Evolutionary conservation across 2,888 invertebrate genomes (phyloP), one percentile per base, ranked within the genome.

Genomic region (Perizoma flavofasciatum): DNA sequence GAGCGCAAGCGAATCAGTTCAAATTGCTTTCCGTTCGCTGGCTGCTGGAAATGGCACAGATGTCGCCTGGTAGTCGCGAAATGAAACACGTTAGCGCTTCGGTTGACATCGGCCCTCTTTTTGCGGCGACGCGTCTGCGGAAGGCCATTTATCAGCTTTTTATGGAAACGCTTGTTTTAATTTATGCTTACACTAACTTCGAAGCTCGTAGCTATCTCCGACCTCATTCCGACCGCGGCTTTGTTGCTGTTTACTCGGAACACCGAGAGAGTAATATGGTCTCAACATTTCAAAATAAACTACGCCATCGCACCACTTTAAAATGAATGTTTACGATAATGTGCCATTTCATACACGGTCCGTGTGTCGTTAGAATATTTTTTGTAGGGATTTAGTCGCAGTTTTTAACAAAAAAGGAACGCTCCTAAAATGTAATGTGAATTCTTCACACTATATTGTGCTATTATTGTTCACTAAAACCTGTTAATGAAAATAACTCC

Each of bases 111-210:
- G 84, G 83, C 80, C 79, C 82, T 80, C 86, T 89, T 91, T 91
- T 90, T 87, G 86, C 83, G 81, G 81, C 72, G 74, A 83, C 84
- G 86, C 83, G 88, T 83, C 85, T 83, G 88, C 81, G 86, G 78
- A 87, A 77, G 78, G 82, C 86, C 86, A 91, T 91, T 91, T 90
- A 89, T 92, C 90, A 90, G 89, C 88, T 91, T 92, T 91, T 91
- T 91, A 88, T 86, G 81, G 79, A 81, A 86, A 86, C 81, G 81
- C 86, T 88, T 89, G 89, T 89, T 89, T 90, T 90, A 91, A 89
- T 89, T 89, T 91, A 90, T 89, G 89, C 89, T 87, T 82, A 85
- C 83, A 84, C 86, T 84, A 86, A 89, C 83, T 88, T 86, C 79
- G 77, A 78, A 83, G 86, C 78, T 76, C 75, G 75, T 77, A 81